phyloP scores from a whole-genome alignment of 2,888 invertebrate species.

The Erebia aethiops region DNA sequence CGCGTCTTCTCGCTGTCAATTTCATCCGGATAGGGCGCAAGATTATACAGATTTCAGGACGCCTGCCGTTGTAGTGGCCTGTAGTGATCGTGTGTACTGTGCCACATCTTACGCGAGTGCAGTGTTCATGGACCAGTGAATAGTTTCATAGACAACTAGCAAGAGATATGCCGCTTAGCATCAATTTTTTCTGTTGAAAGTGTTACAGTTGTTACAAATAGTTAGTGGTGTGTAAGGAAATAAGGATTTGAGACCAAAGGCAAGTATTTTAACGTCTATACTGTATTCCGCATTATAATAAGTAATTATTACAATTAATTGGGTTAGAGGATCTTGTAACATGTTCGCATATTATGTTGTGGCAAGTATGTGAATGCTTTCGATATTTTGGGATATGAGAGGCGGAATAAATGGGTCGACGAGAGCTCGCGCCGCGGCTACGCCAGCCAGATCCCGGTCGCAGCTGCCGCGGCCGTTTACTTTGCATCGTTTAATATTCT shows the following conservation, averaged over 20 bases:
- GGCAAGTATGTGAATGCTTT: slow-evolving; percentile 55
- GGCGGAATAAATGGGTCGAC: slow-evolving; percentile 75
- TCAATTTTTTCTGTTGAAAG: slow-evolving; percentile 34
- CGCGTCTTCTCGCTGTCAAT: slow-evolving; percentile 77
- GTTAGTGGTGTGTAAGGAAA: slow-evolving; percentile 38
- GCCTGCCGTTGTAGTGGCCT: slow-evolving; percentile 24
- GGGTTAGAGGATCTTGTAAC: slow-evolving; percentile 24
- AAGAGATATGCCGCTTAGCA: slow-evolving; percentile 47
- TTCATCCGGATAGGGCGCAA: slow-evolving; percentile 78
- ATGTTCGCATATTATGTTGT: slow-evolving; percentile 32
- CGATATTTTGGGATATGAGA: slow-evolving; percentile 79
- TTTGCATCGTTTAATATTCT: slow-evolving; percentile 52
- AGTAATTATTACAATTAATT: slow-evolving; percentile 9
- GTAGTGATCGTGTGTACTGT: slow-evolving; percentile 32
- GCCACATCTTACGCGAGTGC: slow-evolving; percentile 54
- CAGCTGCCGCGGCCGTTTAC: slow-evolving; percentile 58
- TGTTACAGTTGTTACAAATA: slow-evolving; percentile 37
- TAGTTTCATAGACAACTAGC: neutral
- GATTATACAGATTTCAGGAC: slow-evolving; percentile 60
- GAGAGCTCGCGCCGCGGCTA: slow-evolving; percentile 66
- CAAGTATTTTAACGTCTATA: slow-evolving; percentile 31
- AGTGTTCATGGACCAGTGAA: slow-evolving; percentile 10
- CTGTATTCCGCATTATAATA: neutral
- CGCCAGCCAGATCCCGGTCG: slow-evolving; percentile 79
- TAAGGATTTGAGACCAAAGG: slow-evolving; percentile 28